Evolutionary conservation across 2,888 invertebrate genomes (phyloP), one percentile per base, ranked within the genome.

Genomic region (Leucozona laternaria): DNA sequence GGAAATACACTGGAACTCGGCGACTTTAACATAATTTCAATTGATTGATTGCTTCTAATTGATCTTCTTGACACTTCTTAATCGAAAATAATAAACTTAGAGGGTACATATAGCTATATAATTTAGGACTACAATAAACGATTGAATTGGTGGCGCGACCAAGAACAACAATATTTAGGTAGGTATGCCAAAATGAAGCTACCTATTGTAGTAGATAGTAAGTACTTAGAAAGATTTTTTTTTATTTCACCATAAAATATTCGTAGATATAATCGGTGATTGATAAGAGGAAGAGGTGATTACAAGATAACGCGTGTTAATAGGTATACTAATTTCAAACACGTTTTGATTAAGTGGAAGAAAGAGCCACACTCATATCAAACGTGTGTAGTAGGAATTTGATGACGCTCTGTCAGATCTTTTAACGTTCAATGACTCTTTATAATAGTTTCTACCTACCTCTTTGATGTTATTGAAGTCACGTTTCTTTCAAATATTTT

Each of bases 41-140:
- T 77, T 80, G 77, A 85, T 81, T 85, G 77, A 85, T 85, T 62
- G 40, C 28, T 70, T 85, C 40, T 20, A 78, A 85, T 85, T 85
- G 68, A 81, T 45, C 80, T 72, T 50, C 40, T 73, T 72, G 72
- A 68, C 77, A 55, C 66, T 45, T 68, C 25, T 53, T 68, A 68
- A 68, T 68, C 50, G 22, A 53, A 53, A 68, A 25, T 53, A 68
- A 53, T 68, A 25, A 37, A 11, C 31, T 64, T 31, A 48, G 28
- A 17, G 13, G 45, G 64, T 17, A 48, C n/a, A 31, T 48, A 13
- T 13, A 13, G 20, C 31, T 7, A 7, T 15, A 15, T 7, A n/a
- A 3, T n/a, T n/a, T n/a, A n/a, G n/a, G 17, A 45, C 2, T 43
- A n/a, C n/a, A 2, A 45, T n/a, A 17, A n/a, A 2, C 10, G 10